Base-by-base conservation (phyloP, 23 tunicate genomes). In the Styela plicata region DNA sequence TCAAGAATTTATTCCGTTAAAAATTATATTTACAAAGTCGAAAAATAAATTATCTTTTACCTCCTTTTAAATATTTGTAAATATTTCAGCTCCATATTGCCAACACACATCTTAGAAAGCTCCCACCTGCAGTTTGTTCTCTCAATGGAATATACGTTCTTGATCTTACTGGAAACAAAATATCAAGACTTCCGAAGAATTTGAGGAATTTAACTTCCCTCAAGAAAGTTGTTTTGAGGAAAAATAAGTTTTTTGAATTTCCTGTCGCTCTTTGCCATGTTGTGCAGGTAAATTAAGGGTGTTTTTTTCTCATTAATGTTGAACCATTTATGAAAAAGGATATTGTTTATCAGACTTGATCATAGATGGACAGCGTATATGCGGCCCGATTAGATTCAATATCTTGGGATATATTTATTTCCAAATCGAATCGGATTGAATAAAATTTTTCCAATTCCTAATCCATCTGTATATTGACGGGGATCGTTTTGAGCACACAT, bases 221-320 rank as follows among this genome's bases (percentile, higher is more conserved):
- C 83, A 62, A 44, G 27, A 75, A 78, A 33, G 65, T 87, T 18
- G 23, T 52, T 20, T 83, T 87, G 0, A 34, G 76, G 0, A 37
- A 63, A 53, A 87, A 87, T 57, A 31, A 69, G 25, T 87, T 87
- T 62, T 24, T 28, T 27, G 83, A 87, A 65, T 87, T 87, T 63
- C 91, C 91, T 23, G 34, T 70, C 31, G 83, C 86, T 31, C 83
- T 87, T 5, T 87, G 91, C 31, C 83, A 87, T 71, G 86, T 87
- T n/a, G 66, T 69, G 10, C 86, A 87, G 86, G 90, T 86, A 3
- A 66, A 36, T 34, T 24, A 44, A 1, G 22, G 3, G 57, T 5
- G 57, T 44, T 44, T 44, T 13, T 44, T 44, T 7, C 57, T 44
- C n/a, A n/a, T n/a, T n/a, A n/a, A n/a, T n/a, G n/a, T n/a, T n/a